Evolutionary conservation across 2,797 vertebrate genomes (phyloP), one percentile per base, ranked within the genome.

Genomic region (Gadopsis bispinosus): DNA sequence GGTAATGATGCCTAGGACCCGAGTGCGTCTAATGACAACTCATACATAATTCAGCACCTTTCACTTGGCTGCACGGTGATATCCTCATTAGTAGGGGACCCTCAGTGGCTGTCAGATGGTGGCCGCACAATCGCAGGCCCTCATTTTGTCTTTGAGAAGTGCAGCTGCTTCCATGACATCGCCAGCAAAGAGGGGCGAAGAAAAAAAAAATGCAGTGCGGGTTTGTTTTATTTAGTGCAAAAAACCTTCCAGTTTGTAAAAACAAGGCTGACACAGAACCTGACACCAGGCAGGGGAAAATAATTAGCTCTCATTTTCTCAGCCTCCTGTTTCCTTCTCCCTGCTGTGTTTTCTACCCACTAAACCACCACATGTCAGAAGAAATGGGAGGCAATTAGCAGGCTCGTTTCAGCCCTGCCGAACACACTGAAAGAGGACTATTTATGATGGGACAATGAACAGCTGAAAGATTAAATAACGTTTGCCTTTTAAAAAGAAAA

Each of bases 401-500:
- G 96, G 97, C 97, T 98, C 98, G 97, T 98, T 99, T 99, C 97
- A 99, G 98, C 97, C 97, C 97, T 95, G 97, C 97, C 97, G 97
- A 98, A 98, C 97, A 97, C 97, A 97, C 97, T 99, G 97, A 99
- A 99, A 99, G 98, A 98, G 97, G 97, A 99, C 97, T 99, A 99
- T 99, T 99, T 99, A 99, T 99, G 98, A 99, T 97, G 98, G 98
- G 97, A 99, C 98, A 99, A 99, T 99, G 98, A 99, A 98, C 98
- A 99, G 98, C 98, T 99, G 98, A 99, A 99, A 99, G 98, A 99
- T 99, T 99, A 99, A 99, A 99, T 99, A 99, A 99, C 98, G 97
- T 99, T 99, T 98, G 97, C 97, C 97, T 99, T 99, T 99, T 99
- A 97, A 99, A 99, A 99, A 97, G 97, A 99, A 99, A 99, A 99